Conservation (phyloP, 2,797 vertebrate genomes). For the Xyrichtys novacula region DNA sequence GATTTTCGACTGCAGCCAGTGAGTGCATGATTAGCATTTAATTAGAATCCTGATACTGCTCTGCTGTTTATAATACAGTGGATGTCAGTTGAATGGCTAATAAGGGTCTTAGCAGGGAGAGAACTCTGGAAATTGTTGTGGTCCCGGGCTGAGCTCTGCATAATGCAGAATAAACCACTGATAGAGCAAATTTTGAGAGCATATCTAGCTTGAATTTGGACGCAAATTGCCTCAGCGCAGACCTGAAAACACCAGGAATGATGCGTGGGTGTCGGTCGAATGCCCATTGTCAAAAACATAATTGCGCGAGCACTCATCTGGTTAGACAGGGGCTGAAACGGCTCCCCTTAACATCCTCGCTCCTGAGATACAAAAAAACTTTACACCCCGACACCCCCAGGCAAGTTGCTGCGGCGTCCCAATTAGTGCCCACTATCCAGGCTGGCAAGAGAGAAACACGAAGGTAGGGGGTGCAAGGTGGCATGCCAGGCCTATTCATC, state of each 20-base stretch:
- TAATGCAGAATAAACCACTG: conserved; percentile 27
- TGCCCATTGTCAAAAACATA: conserved; percentile 51
- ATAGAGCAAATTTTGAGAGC: conserved; percentile 18
- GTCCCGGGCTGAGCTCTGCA: conserved; percentile 31
- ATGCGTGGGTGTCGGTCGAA: conserved; percentile 26
- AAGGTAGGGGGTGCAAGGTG: conserved; percentile 79
- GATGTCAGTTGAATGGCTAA: conserved; percentile 54
- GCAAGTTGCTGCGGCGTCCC: conserved; percentile 69
- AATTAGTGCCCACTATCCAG: conserved; percentile 78
- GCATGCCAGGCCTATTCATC: conserved; percentile 79
- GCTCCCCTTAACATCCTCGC: conserved; percentile 32
- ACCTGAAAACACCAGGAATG: conserved; percentile 24
- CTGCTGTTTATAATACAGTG: conserved; percentile 50
- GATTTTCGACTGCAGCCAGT: conserved; percentile 60
- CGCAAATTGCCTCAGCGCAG: conserved; percentile 24
- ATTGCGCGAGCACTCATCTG: conserved; percentile 44
- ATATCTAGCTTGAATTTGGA: conserved; percentile 27
- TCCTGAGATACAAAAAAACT: conserved; percentile 49
- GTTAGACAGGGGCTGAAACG: conserved; percentile 56
- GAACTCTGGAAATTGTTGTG: conserved; percentile 37
- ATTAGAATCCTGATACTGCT: conserved; percentile 61
- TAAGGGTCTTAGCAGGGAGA: conserved; percentile 33
- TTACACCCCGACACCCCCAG: conserved; percentile 45
- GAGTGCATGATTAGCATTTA: conserved; percentile 72
- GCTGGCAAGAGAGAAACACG: conserved; percentile 68